phyloP scores from a whole-genome alignment of 2,888 invertebrate genomes.

The Rosalia funebris region DNA sequence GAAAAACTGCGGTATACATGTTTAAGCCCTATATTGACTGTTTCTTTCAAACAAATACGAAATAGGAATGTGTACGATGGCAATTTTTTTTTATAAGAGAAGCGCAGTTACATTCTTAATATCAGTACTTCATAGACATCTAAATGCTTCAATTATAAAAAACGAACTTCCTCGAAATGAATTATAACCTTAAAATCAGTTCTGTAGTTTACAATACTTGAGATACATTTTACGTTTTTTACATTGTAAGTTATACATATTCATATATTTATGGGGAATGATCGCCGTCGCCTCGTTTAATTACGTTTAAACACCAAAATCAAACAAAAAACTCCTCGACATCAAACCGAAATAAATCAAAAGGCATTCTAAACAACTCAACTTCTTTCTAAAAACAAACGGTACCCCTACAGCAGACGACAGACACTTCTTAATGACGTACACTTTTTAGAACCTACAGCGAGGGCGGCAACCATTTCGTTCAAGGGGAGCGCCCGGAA shows the following conservation, averaged over 20 bases:
- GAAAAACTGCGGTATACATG: slow-evolving; percentile 5
- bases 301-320: slow-evolving; percentile 55
- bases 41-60: slow-evolving; percentile 5
- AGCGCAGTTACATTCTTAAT: slow-evolving; percentile 4
- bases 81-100: slow-evolving; percentile 14
- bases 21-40: slow-evolving; percentile 13
- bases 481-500: slow-evolving; percentile 3
- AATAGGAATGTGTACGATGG: slow-evolving; percentile 21
- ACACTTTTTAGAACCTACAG: slow-evolving; percentile 32
- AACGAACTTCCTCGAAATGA: slow-evolving; percentile 4
- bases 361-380: slow-evolving; percentile 38
- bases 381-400: slow-evolving; percentile 28
- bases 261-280: slow-evolving; percentile 8
- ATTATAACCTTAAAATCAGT: slow-evolving; percentile 31
- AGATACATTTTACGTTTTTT: slow-evolving; percentile 23
- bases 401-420: slow-evolving; percentile 32
- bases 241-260: slow-evolving; percentile 31
- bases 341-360: slow-evolving; percentile 50
- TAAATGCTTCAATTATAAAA: slow-evolving; percentile 16
- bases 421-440: slow-evolving; percentile 32
- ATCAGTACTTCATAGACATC: neutral
- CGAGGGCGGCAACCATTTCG: slow-evolving; percentile 28
- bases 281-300: neutral
- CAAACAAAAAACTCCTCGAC: slow-evolving; percentile 51
- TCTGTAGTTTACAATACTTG: slow-evolving; percentile 28